phyloP scores from a whole-genome alignment of 2,888 invertebrate genomes.

The Agrotis segetum region DNA sequence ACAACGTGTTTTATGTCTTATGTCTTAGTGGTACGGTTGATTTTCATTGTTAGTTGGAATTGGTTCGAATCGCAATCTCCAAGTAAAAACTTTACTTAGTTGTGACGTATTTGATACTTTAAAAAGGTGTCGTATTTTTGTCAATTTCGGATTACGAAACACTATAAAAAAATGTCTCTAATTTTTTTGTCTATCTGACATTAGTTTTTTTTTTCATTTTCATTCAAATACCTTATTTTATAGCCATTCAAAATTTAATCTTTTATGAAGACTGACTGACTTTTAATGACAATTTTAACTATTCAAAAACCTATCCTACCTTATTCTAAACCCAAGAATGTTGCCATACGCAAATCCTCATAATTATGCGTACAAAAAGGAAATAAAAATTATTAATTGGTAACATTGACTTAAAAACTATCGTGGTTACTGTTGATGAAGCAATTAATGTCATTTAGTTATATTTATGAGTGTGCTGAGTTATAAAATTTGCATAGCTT shows the following conservation, averaged over 20 bases:
- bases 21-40: too few relatives aligned
- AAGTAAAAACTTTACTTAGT: too few relatives aligned
- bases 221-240: background rate
- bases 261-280: background rate
- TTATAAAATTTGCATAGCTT: constrained; percentile 70
- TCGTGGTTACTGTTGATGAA: constrained; percentile 68
- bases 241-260: background rate
- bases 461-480: constrained; percentile 56
- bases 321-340: constrained; percentile 28
- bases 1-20: too few relatives aligned
- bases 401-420: constrained; percentile 61
- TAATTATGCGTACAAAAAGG: constrained; percentile 40
- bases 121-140: too few relatives aligned
- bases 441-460: constrained; percentile 59
- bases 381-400: constrained; percentile 61
- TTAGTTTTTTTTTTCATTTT: too few relatives aligned
- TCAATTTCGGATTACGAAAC: too few relatives aligned
- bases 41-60: too few relatives aligned
- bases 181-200: too few relatives aligned
- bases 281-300: constrained; percentile 15
- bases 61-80: too few relatives aligned
- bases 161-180: too few relatives aligned
- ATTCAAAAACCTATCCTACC: constrained; percentile 1
- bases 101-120: too few relatives aligned
- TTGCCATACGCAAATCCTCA: constrained; percentile 29